Conservation (phyloP, 2,797 vertebrate genomes). For the Pseudotriccus pelzelni region DNA sequence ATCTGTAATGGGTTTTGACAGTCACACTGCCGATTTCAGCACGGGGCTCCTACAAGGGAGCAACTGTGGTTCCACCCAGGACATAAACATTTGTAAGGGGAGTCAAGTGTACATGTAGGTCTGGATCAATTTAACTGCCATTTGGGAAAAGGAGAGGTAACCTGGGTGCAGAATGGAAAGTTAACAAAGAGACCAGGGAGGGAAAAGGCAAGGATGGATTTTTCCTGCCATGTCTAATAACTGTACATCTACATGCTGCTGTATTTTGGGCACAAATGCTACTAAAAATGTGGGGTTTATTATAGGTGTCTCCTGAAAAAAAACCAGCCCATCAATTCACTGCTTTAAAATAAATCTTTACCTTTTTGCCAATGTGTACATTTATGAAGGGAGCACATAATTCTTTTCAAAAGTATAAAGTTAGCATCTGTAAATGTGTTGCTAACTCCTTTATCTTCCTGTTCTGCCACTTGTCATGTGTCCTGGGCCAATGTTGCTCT, state of each 20-base stretch:
- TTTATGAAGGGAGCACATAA: background rate
- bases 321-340: background rate
- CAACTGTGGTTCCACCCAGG: too few relatives aligned
- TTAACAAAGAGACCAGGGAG: background rate
- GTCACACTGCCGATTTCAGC: too few relatives aligned
- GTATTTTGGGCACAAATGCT: background rate
- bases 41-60: too few relatives aligned
- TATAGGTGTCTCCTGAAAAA: background rate
- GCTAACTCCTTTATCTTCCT: background rate
- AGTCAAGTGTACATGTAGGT: background rate
- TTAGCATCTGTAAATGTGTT: background rate
- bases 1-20: too few relatives aligned
- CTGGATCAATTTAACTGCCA: background rate
- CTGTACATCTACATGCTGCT: background rate
- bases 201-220: background rate
- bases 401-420: background rate
- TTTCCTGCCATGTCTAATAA: background rate
- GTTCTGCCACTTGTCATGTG: background rate
- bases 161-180: fast-evolving
- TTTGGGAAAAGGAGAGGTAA: background rate
- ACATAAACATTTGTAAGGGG: background rate
- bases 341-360: background rate
- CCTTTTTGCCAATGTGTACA: background rate
- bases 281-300: background rate
- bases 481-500: background rate